phyloP scores from a whole-genome alignment of 2,113 vertebrate species.

The Fulica atra region DNA sequence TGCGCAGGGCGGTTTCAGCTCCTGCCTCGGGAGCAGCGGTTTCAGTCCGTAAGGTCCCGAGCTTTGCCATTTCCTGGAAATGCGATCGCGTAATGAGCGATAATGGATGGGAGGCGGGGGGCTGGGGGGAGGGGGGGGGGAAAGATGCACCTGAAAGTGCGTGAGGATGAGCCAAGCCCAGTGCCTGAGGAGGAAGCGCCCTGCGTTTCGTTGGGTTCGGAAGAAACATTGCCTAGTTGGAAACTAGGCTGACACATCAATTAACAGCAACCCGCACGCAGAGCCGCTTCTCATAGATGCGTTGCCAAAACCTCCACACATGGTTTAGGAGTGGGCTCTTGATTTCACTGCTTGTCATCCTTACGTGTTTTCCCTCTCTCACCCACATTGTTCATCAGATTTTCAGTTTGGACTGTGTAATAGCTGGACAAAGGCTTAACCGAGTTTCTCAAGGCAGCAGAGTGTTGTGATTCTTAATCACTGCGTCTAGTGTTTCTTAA shows the following conservation, averaged over 20 bases:
- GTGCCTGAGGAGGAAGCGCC: neutral
- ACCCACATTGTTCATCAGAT: fast-evolving
- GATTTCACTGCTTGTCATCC: neutral
- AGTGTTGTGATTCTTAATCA: neutral
- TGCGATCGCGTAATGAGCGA: neutral
- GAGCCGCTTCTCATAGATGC: neutral
- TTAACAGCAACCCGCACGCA: neutral
- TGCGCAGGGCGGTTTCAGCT: neutral
- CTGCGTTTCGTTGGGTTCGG: fast-evolving
- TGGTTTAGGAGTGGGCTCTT: neutral
- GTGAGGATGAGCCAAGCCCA: neutral
- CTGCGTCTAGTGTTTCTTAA: neutral
- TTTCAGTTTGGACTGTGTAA: neutral
- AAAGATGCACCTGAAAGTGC: neutral
- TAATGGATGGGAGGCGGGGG: neutral
- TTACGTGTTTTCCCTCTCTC: neutral
- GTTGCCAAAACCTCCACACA: neutral
- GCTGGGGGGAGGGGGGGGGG: too few species aligned
- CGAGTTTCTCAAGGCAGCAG: neutral
- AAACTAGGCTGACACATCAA: neutral
- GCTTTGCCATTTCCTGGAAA: neutral
- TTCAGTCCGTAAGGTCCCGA: neutral
- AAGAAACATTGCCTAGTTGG: neutral
- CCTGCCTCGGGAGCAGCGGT: neutral
- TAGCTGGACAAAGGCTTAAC: neutral